These are phyloP conservation scores for Neolamprologus caudopunctatus DNA, from an alignment of 2,113 vertebrate genomes.

Conservation along the genomic window DNA sequence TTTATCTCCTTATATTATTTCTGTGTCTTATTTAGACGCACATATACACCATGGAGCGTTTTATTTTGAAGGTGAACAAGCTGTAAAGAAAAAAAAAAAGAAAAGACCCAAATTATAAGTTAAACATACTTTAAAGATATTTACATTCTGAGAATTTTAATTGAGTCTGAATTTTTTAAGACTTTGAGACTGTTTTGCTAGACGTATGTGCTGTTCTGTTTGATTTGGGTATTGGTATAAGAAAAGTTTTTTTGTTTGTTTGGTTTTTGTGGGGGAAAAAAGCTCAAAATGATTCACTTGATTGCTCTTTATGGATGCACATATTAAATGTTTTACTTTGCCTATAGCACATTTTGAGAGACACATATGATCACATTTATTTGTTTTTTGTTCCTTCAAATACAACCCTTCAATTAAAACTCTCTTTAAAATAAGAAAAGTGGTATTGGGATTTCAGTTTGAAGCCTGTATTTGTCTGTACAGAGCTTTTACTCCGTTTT, in stretches of 20 bases:
- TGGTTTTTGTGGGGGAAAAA: accelerated
- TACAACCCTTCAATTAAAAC: not conserved
- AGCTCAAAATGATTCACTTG: not conserved
- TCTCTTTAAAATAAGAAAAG: not conserved
- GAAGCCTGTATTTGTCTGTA: not conserved
- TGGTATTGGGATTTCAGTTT: not conserved
- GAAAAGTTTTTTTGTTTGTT: not conserved
- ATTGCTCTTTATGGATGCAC: not conserved
- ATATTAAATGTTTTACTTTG: not conserved
- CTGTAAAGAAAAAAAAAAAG: not conserved
- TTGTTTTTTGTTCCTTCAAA: not conserved
- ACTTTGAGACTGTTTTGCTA: not conserved
- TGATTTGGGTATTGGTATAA: not conserved
- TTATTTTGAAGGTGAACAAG: not conserved
- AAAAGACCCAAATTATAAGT: not conserved
- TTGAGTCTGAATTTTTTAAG: not conserved
- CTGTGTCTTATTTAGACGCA: not conserved
- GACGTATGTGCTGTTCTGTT: not conserved
- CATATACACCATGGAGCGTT: not conserved
- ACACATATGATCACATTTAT: not conserved
- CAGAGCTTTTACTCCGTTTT: not conserved
- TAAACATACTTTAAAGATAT: not conserved
- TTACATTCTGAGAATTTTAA: not conserved
- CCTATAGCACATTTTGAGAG: not conserved
- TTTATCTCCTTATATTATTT: not conserved